phyloP scores from a whole-genome alignment of 2,113 vertebrate species.

The Pterophyllum scalare region DNA sequence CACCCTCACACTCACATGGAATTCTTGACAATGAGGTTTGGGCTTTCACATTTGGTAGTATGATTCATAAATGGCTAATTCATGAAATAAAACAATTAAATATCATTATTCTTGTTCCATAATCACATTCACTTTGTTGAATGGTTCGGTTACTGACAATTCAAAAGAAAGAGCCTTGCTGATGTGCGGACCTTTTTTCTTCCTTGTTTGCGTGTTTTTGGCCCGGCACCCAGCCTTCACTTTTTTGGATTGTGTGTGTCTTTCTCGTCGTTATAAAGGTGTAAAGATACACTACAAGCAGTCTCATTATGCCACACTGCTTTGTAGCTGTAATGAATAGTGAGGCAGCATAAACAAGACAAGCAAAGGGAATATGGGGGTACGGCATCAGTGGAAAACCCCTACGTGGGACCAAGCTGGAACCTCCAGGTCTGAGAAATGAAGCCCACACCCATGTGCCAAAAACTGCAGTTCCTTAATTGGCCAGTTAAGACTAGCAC shows the following conservation, averaged over 20 bases:
- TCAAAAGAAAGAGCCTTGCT: background rate
- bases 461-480: background rate
- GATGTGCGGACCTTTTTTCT: no score
- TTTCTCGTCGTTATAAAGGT: background rate
- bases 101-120: no score
- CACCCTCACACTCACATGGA: background rate
- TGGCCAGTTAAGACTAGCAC: background rate
- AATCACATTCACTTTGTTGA: no score
- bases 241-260: no score
- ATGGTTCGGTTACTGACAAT: background rate
- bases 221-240: no score
- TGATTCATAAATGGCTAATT: no score
- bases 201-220: no score
- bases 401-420: background rate
- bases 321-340: background rate
- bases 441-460: background rate
- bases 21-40: no score
- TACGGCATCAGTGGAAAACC: background rate
- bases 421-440: background rate
- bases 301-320: background rate
- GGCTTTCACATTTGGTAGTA: no score
- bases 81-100: no score
- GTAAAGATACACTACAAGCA: background rate
- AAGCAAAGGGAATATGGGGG: background rate
- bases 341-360: background rate